phyloP scores from a whole-genome alignment of 2,797 vertebrate species.

The Eremophila alpestris region DNA sequence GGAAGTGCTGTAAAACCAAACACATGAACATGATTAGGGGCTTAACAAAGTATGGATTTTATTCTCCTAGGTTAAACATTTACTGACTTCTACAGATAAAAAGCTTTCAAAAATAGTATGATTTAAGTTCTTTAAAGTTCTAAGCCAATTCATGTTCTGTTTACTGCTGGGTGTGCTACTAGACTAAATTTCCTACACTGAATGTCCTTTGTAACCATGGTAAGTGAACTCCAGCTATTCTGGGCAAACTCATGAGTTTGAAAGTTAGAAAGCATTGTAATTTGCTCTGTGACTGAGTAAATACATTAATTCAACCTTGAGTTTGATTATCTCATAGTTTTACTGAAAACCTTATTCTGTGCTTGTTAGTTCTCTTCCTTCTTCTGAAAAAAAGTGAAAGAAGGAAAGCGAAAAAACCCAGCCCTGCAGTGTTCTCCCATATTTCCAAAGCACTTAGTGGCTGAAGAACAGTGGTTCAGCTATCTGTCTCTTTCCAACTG shows the following conservation, averaged over 20 bases:
- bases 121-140: not conserved
- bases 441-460: not conserved
- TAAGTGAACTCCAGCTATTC: not conserved
- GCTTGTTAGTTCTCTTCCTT: not conserved
- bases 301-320: not conserved
- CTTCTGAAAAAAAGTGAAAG: not conserved
- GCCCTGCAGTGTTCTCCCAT: accelerated
- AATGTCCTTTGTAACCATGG: not conserved
- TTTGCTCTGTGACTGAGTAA: not conserved
- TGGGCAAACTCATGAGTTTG: not conserved
- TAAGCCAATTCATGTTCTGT: not conserved
- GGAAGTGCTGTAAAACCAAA: conserved; percentile 4
- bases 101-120: not conserved
- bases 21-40: not conserved
- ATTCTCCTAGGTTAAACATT: not conserved
- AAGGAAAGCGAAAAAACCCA: not conserved
- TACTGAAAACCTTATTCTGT: not conserved
- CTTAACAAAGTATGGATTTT: not conserved
- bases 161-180: not conserved
- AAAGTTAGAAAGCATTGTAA: not conserved
- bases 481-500: not conserved
- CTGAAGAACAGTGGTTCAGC: not conserved
- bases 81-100: not conserved
- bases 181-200: not conserved
- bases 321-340: not conserved